These are phyloP conservation scores for Campaea margaritaria DNA, from an alignment of 2,888 invertebrate genomes.

Conservation along the genomic window DNA sequence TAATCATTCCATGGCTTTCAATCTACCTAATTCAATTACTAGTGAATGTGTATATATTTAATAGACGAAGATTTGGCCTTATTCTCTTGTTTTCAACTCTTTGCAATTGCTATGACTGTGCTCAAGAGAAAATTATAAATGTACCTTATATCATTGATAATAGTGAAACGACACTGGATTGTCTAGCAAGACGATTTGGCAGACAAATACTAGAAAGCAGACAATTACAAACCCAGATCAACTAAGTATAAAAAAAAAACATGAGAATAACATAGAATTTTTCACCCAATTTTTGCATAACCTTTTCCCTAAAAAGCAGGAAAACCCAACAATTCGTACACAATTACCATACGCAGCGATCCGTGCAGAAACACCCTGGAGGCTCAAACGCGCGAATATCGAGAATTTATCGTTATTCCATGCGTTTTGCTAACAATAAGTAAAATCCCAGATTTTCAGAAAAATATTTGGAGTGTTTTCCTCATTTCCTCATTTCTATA, in stretches of 20 bases:
- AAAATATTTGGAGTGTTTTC: constrained; percentile 32
- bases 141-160: too few relatives aligned
- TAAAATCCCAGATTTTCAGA: constrained; percentile 72
- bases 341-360: constrained; percentile 72
- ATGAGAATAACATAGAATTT: not conserved
- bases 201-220: too few relatives aligned
- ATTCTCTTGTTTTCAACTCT: too few relatives aligned
- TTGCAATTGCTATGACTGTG: too few relatives aligned
- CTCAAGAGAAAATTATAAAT: too few relatives aligned
- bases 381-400: constrained; percentile 69
- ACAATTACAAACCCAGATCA: too few relatives aligned
- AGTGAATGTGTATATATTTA: too few relatives aligned
- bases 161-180: too few relatives aligned
- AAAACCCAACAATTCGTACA: constrained; percentile 51
- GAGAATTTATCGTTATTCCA: constrained; percentile 80
- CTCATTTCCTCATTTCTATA: constrained; percentile 6
- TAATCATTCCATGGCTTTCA: not conserved
- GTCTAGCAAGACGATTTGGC: too few relatives aligned
- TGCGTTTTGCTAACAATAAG: constrained; percentile 68
- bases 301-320: constrained; percentile 46
- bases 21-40: not conserved
- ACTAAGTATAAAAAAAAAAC: too few relatives aligned
- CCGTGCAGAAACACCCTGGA: constrained; percentile 69
- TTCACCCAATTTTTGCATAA: constrained; percentile 1
- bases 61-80: too few relatives aligned